Conservation (phyloP, 2,797 vertebrate species). For the Sarcoramphus papa region DNA sequence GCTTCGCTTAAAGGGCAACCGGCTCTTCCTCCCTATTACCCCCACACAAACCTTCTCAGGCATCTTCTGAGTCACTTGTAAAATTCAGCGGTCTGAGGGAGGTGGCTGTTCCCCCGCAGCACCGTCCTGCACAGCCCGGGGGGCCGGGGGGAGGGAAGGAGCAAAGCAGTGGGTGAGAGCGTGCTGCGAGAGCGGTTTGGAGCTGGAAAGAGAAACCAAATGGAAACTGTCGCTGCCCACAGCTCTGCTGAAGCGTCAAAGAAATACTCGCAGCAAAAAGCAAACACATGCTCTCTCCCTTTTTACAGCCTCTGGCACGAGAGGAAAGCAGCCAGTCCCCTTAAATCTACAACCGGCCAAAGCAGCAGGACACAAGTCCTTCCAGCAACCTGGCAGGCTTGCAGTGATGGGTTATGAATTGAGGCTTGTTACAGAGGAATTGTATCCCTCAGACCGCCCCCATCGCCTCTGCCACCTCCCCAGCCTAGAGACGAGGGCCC, state of each 20-base stretch:
- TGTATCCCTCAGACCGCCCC: background rate
- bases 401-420: fast-evolving
- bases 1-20: background rate
- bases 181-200: fast-evolving
- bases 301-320: background rate
- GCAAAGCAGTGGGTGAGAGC: background rate
- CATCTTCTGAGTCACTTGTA: background rate
- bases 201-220: background rate
- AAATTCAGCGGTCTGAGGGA: fast-evolving
- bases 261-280: background rate
- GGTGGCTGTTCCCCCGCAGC: background rate
- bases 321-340: background rate
- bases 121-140: fast-evolving
- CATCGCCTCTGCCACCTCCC: background rate
- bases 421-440: background rate
- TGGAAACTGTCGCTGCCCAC: background rate
- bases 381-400: background rate
- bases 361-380: background rate
- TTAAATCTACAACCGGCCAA: background rate
- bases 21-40: background rate
- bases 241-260: background rate
- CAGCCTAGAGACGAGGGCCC: fast-evolving
- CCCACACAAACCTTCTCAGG: background rate
- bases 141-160: background rate
- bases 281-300: background rate